Base-by-base conservation (phyloP, 2,113 vertebrate species). In the Xerus inauris region DNA sequence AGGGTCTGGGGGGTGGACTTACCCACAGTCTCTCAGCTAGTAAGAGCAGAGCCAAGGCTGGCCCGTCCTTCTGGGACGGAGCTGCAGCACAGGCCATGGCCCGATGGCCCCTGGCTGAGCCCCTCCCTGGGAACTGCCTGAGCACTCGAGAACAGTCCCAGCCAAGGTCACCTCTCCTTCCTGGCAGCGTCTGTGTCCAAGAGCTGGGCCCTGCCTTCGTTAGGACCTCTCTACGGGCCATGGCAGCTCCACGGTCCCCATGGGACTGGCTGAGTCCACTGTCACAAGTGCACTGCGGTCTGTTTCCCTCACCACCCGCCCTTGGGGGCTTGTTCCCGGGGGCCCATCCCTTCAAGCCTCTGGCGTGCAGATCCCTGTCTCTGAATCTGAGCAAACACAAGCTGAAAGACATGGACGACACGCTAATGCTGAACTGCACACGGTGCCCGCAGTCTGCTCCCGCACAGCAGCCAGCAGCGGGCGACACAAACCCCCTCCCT, bases 211-310 rank as follows among this genome's bases (percentile, higher is more conserved):
- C 67, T 8, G n/a, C 8, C 13, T 65, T 82, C 26, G 0, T 14
- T 76, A 14, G 85, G n/a, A 42, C 20, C 16, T 38, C 49, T 84
- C 75, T 22, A 45, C 49, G 30, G 38, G 45, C 51, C 51, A 26
- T 6, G 72, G 59, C 62, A 30, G 20, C 42, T 47, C 35, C 24
- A 35, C 19, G 42, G 59, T 73, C 20, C 32, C 26, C 20, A 0
- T 0, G 19, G 49, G 45, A 32, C 51, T 47, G 49, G 71, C 47
- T 54, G 38, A 59, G 40, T 20, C 35, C 42, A 45, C 32, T 10
- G 6, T 47, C 20, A 73, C 7, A 45, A 2, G 22, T 1, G 0
- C 22, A 2, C 1, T 3, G 1, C 57, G 8, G 14, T 32, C 72
- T 51, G 62, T 79, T 22, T 35, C 62, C 54, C n/a, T 85, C 14